Percentiles rank a stretch among this genome's conserved stretches.
phyloP scores from a whole-genome alignment of 2,888 invertebrate genomes.

The Platycnemis pennipes region DNA sequence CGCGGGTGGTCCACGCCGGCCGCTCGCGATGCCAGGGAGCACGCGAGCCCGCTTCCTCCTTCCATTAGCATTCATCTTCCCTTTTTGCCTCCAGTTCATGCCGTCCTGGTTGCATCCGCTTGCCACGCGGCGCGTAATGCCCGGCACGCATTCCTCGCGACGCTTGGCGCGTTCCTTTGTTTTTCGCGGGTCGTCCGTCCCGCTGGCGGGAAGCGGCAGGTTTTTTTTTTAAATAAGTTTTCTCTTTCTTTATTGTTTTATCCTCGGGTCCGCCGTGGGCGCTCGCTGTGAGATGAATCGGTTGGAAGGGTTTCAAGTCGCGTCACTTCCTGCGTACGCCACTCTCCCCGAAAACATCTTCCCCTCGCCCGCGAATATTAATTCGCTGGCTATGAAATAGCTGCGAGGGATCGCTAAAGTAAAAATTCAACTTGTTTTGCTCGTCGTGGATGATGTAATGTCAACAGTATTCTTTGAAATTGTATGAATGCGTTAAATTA shows the following conservation, averaged over 20 bases:
- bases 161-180: neutral
- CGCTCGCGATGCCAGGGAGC: constrained; percentile 18
- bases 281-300: neutral
- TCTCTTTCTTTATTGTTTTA: neutral
- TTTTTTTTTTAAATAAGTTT: too few species aligned
- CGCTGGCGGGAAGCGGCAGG: neutral
- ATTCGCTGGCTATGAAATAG: neutral
- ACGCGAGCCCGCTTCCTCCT: neutral
- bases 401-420: neutral
- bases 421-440: neutral
- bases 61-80: constrained; percentile 27
- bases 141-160: neutral
- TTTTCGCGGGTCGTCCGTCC: neutral
- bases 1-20: neutral
- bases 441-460: too few species aligned
- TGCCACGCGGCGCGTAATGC: too few species aligned
- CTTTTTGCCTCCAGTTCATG: neutral
- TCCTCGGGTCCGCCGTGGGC: neutral
- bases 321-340: neutral
- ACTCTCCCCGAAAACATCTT: neutral
- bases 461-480: too few species aligned
- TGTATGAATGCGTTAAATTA: too few species aligned
- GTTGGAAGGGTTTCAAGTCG: neutral
- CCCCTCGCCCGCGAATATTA: neutral
- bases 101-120: too few species aligned